Conservation (phyloP, 1,140 invertebrate genomes). For the Macrotrachela quadricornifera region DNA sequence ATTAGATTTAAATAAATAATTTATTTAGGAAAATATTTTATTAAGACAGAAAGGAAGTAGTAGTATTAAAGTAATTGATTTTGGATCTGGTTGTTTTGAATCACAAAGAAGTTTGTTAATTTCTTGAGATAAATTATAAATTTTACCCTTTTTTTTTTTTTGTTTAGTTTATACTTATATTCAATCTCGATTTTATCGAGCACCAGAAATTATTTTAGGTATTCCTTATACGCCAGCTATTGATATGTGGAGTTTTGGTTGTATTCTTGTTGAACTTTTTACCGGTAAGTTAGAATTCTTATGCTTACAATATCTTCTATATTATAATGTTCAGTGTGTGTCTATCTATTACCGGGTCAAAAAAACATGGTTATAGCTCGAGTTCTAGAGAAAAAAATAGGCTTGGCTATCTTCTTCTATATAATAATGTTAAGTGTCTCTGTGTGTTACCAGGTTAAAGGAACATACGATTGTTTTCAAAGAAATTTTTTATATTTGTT, state of each 20-base stretch:
- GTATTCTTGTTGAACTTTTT: slow-evolving; percentile 79
- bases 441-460: too few relatives aligned
- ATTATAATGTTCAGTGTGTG: not conserved
- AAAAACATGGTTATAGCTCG: too few relatives aligned
- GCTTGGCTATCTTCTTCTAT: too few relatives aligned
- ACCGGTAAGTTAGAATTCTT: slow-evolving; percentile 24
- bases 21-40: slow-evolving; percentile 27
- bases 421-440: too few relatives aligned
- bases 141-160: not conserved
- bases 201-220: slow-evolving; percentile 30
- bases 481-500: too few relatives aligned
- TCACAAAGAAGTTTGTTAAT: slow-evolving; percentile 23
- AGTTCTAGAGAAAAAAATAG: too few relatives aligned
- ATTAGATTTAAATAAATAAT: not conserved
- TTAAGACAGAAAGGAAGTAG: slow-evolving; percentile 26
- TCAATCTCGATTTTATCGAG: slow-evolving; percentile 30
- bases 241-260: slow-evolving; percentile 58
- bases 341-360: too few relatives aligned
- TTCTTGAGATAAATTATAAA: not conserved
- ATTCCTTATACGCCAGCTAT: slow-evolving; percentile 86
- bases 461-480: too few relatives aligned
- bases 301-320: not conserved
- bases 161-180: slow-evolving; percentile 28
- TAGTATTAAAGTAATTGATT: slow-evolving; percentile 31
- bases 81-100: slow-evolving; percentile 32